Evolutionary conservation across 2,888 invertebrate species (phyloP), one percentile per base, ranked within the genome.

Genomic region (Cotesia congregata): DNA sequence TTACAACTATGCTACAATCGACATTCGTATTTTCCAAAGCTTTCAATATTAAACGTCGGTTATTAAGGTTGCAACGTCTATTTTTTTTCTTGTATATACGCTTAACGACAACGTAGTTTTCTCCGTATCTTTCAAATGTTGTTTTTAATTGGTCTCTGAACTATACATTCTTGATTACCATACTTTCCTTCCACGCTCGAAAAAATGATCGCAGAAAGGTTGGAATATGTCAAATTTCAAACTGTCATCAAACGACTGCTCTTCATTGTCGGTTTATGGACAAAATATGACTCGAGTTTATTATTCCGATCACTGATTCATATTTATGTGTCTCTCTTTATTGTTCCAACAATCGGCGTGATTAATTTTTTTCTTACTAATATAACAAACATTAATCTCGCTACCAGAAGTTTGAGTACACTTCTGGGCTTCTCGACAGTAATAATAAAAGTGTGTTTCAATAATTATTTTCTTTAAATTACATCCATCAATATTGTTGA

Each of bases 371-470:
- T 69, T 30, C 5, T 41, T 17, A 60, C 15, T 5, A 38, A 76
- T 68, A 12, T 68, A 9, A 41, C 68, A 7, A 76, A 72, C 17
- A 50, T 76, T 9, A 62, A 61, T 15, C 30, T 72, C 1, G 62
- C 68, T 6, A 72, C 72, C 7, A 72, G 39, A 64, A 62, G 72
- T 3, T 6, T 72, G 2, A 40, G 72, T 12, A 50, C 69, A 9
- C 41, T 72, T 30, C 38, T 62, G 3, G 68, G 76, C 6, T 73
- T 50, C 12, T 50, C 50, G 7, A 50, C 50, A 50, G 50, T 50
- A 9, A 50, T 50, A 12, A 12, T 50, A 50, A 50, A 50, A 50
- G 50, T 50, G 7, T 50, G 50, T 50, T 9, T 3, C 0, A 2
- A 50, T 9, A 20, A 20, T 50, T 50, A 50, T 50, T 50, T 50